These are phyloP conservation scores for Hirtodrosophila trivittata DNA, from an alignment of 2,888 invertebrate genomes.

Conservation along the genomic window DNA sequence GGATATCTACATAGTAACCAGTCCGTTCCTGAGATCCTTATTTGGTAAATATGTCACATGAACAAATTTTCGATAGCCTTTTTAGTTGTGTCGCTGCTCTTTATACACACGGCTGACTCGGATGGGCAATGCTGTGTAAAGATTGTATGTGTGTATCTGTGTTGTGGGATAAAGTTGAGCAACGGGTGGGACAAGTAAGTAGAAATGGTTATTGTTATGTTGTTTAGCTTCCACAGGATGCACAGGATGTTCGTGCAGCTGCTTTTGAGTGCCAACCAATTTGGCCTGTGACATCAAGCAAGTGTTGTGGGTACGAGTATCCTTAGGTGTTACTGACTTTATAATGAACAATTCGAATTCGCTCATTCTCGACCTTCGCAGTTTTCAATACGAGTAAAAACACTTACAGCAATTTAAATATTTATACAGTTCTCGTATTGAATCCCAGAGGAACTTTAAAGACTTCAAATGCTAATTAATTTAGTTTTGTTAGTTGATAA, in stretches of 20 bases:
- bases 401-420: slow-evolving; percentile 5
- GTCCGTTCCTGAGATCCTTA: slow-evolving; percentile 22
- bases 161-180: slow-evolving; percentile 22
- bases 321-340: slow-evolving; percentile 26
- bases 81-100: slow-evolving; percentile 23
- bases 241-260: slow-evolving; percentile 74
- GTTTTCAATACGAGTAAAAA: not conserved
- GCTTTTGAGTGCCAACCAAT: slow-evolving; percentile 59
- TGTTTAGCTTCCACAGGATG: slow-evolving; percentile 57
- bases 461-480: slow-evolving; percentile 28
- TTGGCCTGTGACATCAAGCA: slow-evolving; percentile 60
- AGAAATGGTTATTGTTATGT: slow-evolving; percentile 63
- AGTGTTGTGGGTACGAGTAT: slow-evolving; percentile 33
- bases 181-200: slow-evolving; percentile 22
- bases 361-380: slow-evolving; percentile 23
- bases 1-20: slow-evolving; percentile 15
- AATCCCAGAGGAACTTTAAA: slow-evolving; percentile 19
- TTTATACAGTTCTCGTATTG: slow-evolving; percentile 12
- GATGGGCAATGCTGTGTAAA: slow-evolving; percentile 13
- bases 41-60: slow-evolving; percentile 44
- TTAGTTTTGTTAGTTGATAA: slow-evolving; percentile 25
- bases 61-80: slow-evolving; percentile 49
- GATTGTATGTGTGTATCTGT: slow-evolving; percentile 21
- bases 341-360: slow-evolving; percentile 44
- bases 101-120: slow-evolving; percentile 9